Evolutionary conservation across 2,797 vertebrate species (phyloP).

Genomic region (Bradypodion pumilum): DNA sequence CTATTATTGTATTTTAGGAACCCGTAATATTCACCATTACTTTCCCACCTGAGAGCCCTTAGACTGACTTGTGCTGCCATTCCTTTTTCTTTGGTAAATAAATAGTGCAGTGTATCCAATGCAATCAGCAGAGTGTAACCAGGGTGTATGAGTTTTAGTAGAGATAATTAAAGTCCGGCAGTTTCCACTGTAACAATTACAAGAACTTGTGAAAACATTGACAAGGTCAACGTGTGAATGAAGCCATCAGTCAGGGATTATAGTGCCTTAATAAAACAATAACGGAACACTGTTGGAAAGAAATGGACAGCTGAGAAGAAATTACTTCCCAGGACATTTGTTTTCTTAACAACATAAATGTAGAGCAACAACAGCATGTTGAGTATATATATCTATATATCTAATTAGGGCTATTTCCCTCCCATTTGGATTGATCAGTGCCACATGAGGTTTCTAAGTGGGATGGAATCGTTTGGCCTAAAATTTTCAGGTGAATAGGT

Average conservation of each 20-base stretch:
- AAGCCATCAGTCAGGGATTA: conserved; percentile 36
- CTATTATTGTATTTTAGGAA: conserved; percentile 73
- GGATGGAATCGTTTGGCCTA: not conserved
- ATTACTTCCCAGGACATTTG: conserved; percentile 61
- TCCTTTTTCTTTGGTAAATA: conserved; percentile 67
- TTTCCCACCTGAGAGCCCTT: conserved; percentile 67
- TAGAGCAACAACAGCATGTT: conserved; percentile 34
- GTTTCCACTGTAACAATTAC: conserved; percentile 73
- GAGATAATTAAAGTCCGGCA: conserved; percentile 81
- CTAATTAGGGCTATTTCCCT: conserved; percentile 58
- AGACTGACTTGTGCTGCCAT: conserved; percentile 68
- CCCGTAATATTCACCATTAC: conserved; percentile 71
- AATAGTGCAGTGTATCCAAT: conserved; percentile 76
- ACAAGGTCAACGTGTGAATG: conserved; percentile 67
- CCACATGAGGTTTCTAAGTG: fast-evolving
- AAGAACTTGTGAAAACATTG: conserved; percentile 69
- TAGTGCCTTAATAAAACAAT: conserved; percentile 61
- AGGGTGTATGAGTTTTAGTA: conserved; percentile 69
- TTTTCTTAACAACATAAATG: conserved; percentile 54
- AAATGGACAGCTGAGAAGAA: conserved; percentile 29
- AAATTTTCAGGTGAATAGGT: not conserved
- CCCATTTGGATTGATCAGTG: not conserved
- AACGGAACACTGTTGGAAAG: conserved; percentile 55
- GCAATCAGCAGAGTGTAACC: conserved; percentile 75
- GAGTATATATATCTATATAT: conserved; percentile 24